phyloP scores from a whole-genome alignment of 2,888 invertebrate genomes.

The Ophion costatus region DNA sequence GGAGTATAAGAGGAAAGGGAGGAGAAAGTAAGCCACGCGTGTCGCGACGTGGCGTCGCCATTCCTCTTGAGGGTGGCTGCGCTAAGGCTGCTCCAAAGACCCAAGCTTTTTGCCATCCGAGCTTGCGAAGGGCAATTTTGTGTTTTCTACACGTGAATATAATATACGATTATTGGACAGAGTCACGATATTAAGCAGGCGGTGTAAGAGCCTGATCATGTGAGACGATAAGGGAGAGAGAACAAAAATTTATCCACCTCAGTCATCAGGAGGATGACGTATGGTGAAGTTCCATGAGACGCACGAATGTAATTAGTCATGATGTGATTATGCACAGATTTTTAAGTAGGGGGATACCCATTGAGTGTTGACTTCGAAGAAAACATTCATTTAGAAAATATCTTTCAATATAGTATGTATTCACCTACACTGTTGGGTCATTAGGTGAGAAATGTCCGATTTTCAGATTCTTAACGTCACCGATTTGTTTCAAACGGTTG shows the following conservation, averaged over 20 bases:
- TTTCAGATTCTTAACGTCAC: no score
- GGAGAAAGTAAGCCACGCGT: constrained; percentile 35
- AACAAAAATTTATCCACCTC: neutral
- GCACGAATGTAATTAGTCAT: no score
- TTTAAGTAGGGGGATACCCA: no score
- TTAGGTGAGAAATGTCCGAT: no score
- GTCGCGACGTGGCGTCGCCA: constrained; percentile 47
- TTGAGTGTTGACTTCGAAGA: no score
- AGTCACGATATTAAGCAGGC: constrained; percentile 45
- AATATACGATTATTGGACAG: constrained; percentile 53
- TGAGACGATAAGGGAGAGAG: neutral
- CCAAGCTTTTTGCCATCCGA: constrained; percentile 35
- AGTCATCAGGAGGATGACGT: constrained; percentile 26
- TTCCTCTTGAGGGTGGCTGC: neutral
- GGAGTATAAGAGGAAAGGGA: neutral
- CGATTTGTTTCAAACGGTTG: no score
- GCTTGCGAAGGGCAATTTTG: neutral
- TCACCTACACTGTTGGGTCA: no score
- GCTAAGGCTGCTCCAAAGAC: constrained; percentile 24
- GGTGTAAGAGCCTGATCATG: constrained; percentile 1
- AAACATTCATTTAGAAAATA: no score
- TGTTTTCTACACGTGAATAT: constrained; percentile 44
- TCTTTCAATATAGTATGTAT: no score
- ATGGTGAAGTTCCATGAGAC: neutral
- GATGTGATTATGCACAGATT: no score